phyloP scores from a whole-genome alignment of 2,797 vertebrate species.

The Falco berigora region DNA sequence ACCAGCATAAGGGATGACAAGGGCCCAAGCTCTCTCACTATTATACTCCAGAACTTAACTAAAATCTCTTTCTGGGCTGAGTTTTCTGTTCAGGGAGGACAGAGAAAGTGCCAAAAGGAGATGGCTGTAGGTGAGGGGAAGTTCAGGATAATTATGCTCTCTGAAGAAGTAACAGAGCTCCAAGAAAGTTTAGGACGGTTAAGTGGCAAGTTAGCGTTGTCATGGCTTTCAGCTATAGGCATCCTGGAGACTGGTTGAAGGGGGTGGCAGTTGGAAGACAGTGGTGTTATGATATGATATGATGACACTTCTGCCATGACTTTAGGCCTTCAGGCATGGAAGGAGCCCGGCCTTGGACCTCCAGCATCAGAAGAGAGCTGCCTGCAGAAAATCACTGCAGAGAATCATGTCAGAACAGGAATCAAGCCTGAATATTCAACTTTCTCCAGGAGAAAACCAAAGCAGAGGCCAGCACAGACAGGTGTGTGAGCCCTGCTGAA shows the following conservation, averaged over 20 bases:
- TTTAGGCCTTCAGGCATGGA: neutral
- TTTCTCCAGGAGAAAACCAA: slow-evolving; percentile 10
- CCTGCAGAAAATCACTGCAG: neutral
- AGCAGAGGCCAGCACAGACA: slow-evolving; percentile 17
- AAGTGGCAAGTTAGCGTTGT: neutral
- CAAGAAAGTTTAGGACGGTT: neutral
- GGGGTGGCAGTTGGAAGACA: neutral
- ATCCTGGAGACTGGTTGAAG: neutral
- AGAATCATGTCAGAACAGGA: slow-evolving; percentile 22
- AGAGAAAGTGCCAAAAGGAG: neutral
- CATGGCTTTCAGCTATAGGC: neutral
- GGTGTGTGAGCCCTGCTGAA: neutral
- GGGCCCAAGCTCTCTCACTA: neutral
- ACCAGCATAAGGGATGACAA: neutral
- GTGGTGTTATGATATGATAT: neutral
- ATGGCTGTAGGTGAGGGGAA: neutral
- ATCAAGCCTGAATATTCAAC: neutral
- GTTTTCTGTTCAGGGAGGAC: neutral
- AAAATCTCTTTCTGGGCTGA: neutral
- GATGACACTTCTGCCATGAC: neutral
- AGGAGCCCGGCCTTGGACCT: neutral
- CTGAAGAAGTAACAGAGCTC: neutral
- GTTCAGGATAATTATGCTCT: neutral
- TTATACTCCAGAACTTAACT: neutral
- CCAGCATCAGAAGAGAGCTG: neutral